These are phyloP conservation scores for Drosophila meridionalis DNA, from an alignment of 2,888 invertebrate genomes.

Conservation along the genomic window DNA sequence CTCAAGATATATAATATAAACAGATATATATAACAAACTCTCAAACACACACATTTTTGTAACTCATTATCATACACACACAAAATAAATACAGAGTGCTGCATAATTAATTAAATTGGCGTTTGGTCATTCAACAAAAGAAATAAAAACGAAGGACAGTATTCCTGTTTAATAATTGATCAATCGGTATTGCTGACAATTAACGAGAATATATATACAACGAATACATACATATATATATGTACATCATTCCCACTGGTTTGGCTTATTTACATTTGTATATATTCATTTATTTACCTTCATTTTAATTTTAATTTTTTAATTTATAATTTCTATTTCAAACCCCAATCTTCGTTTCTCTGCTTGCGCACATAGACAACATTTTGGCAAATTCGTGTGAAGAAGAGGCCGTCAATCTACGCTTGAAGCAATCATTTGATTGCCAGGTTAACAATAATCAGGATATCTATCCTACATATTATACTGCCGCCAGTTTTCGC, in stretches of 20 bases:
- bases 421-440: conserved; percentile 43
- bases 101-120: conserved; percentile 74
- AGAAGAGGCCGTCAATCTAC: conserved; percentile 63
- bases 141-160: conserved; percentile 28
- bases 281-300: conserved; percentile 31
- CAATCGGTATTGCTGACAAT: conserved; percentile 55
- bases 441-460: conserved; percentile 53
- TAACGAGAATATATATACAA: conserved; percentile 20
- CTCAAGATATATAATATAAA: conserved; percentile 53
- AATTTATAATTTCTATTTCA: conserved; percentile 41
- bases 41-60: not conserved
- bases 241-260: conserved; percentile 17
- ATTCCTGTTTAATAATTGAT: conserved; percentile 64
- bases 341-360: not conserved
- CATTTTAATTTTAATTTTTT: not conserved
- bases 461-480: conserved; percentile 62
- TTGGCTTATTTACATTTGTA: conserved; percentile 41
- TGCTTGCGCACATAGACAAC: conserved; percentile 53
- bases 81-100: conserved; percentile 24
- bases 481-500: conserved; percentile 57
- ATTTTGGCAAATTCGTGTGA: conserved; percentile 57
- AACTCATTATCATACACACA: conserved; percentile 15
- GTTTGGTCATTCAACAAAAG: conserved; percentile 50
- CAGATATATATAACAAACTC: conserved; percentile 36
- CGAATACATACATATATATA: conserved; percentile 2